Evolutionary conservation across 2,113 vertebrate species (phyloP), one percentile per base, ranked within the genome.

Genomic region (Pluvialis apricaria): DNA sequence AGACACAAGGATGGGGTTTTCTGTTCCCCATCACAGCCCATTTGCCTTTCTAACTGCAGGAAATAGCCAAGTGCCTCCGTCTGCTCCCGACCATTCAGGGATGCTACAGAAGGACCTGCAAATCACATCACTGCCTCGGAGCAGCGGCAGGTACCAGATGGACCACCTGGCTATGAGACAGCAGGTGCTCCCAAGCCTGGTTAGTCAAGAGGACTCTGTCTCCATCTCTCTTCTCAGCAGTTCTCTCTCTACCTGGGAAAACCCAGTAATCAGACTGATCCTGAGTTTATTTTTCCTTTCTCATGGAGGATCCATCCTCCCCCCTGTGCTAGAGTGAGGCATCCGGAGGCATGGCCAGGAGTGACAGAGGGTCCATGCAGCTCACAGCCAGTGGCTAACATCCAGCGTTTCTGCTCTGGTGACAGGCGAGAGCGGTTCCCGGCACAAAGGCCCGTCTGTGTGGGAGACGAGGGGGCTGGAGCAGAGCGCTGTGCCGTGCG

Each of bases 101-200:
- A 87, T 87, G 84, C 90, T 87, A 45, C 91, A 80, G 90, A 77
- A 91, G 88, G 92, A 89, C 91, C 86, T 73, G 81, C 89, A 94
- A 80, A 95, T 96, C 88, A 92, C 95, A 91, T 89, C 94, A 38
- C 58, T 95, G 95, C 88, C 91, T 97, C 0, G 65, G 66, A 91
- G 94, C 92, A 95, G 88, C 6, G 2, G 82, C 92, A 78, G 90
- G 84, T 80, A 92, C 57, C 97, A 97, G 92, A 92, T 95, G 96
- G 96, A 89, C 94, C 92, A 91, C 96, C 96, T 92, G 91, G 78
- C 86, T 94, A 5, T 10, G 71, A 82, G 84, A 89, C 94, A 95
- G 96, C 91, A 95, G 94, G 86, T 88, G 47, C 93, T 95, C 87
- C 90, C 86, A 91, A 91, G 84, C 84, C 94, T 96, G 73, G 54